Evolutionary conservation across 2,797 vertebrate genomes (phyloP).

Genomic region (Trachurus trachurus): DNA sequence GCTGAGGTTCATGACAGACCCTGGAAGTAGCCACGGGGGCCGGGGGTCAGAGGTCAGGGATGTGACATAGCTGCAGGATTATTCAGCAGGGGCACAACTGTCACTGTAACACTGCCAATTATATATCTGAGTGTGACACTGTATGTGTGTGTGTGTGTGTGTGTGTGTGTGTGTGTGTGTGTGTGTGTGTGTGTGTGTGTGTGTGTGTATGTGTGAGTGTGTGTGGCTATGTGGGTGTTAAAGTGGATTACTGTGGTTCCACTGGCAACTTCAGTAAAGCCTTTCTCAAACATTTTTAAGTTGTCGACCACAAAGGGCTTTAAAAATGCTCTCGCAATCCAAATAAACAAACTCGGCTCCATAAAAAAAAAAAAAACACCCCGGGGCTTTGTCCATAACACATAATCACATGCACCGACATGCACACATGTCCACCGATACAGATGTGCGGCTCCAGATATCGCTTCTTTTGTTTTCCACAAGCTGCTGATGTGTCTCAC

Average conservation of each 20-base stretch:
- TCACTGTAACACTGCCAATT: constrained; percentile 35
- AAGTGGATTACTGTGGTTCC: constrained; percentile 69
- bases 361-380: constrained; percentile 29
- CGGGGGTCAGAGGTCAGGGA: constrained; percentile 59
- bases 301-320: constrained; percentile 60
- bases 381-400: constrained; percentile 15
- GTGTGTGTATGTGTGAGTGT: constrained; percentile 39
- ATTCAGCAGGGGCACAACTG: constrained; percentile 35
- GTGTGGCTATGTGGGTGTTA: constrained; percentile 70
- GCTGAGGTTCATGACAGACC: constrained; percentile 38
- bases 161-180: constrained; percentile 68
- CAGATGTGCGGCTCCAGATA: constrained; percentile 51
- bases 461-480: constrained; percentile 60
- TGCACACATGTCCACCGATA: constrained; percentile 22
- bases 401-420: constrained; percentile 12
- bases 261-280: constrained; percentile 58
- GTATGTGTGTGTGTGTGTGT: constrained; percentile 27
- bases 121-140: constrained; percentile 24
- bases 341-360: constrained; percentile 68
- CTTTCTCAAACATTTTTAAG: constrained; percentile 65
- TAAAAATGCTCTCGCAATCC: constrained; percentile 61
- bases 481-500: constrained; percentile 68
- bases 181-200: constrained; percentile 39
- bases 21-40: constrained; percentile 50
- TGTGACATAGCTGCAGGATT: constrained; percentile 44